phyloP scores from a whole-genome alignment of 2,797 vertebrate species.

The Monodelphis domestica region DNA sequence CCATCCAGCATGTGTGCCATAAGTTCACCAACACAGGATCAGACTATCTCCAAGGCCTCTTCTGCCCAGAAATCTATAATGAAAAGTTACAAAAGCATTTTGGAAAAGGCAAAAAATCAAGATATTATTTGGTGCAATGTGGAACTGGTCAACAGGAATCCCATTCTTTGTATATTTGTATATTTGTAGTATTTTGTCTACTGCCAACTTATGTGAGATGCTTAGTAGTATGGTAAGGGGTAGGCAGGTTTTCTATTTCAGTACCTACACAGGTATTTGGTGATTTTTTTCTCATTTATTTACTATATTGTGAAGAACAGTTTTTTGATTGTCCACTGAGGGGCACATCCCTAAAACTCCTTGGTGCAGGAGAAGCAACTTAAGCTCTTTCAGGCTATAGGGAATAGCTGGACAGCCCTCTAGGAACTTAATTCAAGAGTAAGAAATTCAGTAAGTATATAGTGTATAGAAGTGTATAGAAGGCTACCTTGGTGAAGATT shows the following conservation, averaged over 20 bases:
- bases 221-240: background rate
- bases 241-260: background rate
- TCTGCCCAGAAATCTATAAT: background rate
- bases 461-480: background rate
- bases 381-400: background rate
- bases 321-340: background rate
- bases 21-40: too few relatives aligned
- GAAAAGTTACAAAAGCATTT: background rate
- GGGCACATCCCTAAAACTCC: background rate
- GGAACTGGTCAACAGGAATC: background rate
- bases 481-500: background rate
- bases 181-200: background rate
- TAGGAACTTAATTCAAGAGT: background rate
- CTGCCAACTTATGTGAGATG: background rate
- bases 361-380: background rate
- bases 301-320: background rate
- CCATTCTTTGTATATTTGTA: background rate
- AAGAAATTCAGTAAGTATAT: background rate
- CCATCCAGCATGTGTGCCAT: too few relatives aligned
- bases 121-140: background rate
- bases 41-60: background rate
- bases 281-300: background rate
- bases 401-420: background rate
- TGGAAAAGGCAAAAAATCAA: background rate
- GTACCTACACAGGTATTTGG: background rate